phyloP scores from a whole-genome alignment of 2,113 vertebrate species.

The Tupaia chinensis region DNA sequence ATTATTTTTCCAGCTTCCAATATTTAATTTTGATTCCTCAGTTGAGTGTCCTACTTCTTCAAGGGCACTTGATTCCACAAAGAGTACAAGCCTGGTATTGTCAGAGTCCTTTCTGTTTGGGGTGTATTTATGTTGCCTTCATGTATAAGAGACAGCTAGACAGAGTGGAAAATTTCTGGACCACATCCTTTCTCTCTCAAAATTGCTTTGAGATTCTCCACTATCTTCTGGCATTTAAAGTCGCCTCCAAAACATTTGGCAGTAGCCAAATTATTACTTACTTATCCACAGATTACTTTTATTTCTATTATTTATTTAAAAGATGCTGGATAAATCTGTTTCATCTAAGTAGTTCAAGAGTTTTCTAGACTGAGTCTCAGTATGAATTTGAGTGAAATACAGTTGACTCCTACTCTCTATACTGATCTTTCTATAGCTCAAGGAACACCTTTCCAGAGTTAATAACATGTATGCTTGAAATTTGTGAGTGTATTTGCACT shows the following conservation, averaged over 20 bases:
- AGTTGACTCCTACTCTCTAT: not conserved
- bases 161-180: not conserved
- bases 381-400: conserved; percentile 12
- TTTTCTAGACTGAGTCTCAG: not conserved
- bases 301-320: conserved; percentile 10
- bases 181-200: not conserved
- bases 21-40: conserved; percentile 28
- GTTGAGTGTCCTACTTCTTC: not conserved
- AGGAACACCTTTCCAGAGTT: not conserved
- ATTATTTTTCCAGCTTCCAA: conserved; percentile 14
- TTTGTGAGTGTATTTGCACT: not conserved
- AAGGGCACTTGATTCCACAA: not conserved
- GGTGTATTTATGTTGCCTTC: not conserved
- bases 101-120: not conserved
- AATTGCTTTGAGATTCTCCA: not conserved
- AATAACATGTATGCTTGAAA: not conserved
- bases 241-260: not conserved
- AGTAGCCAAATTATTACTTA: not conserved
- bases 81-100: not conserved
- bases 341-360: not conserved
- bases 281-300: not conserved
- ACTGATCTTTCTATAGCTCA: not conserved
- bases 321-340: not conserved
- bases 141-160: not conserved
- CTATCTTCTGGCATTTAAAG: not conserved